Base-by-base conservation (phyloP, 1,140 invertebrate genomes). In the Microplitis mediator region DNA sequence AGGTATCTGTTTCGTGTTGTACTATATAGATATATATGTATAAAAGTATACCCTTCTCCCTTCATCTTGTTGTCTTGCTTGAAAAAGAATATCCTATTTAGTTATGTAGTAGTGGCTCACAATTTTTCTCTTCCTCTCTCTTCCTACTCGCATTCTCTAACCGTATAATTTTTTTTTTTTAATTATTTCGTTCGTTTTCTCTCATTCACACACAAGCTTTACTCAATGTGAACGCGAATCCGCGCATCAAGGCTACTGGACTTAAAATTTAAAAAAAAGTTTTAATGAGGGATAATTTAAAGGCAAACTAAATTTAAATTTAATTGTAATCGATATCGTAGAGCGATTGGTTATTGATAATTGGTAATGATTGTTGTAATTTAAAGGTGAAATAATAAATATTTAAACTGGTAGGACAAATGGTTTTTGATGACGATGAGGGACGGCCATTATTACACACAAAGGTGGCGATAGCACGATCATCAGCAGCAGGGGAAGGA, bases 1-100 rank as follows among this genome's bases (percentile, higher is more conserved):
- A 72, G 69, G 61, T 73, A 72, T 75, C 76, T 74, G 75, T 73
- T 70, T 72, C 61, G 72, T 65, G 61, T 56, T 54, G 39, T 16
- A 35, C 65, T 58, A 45, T 45, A 45, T 45, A 45, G 6, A 45
- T 6, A 45, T 45, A 45, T 45, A 45, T 11, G 39, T 45, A 45
- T 45, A 45, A 9, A 45, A 2, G 39, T 16, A 65, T 67, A 45
- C 73, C 62, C 79, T 71, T 72, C 76, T 72, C 73, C 73, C 50
- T 50, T 69, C 16, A 69, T 62, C 31, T 64, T 56, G 75, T 64
- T 71, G 69, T 76, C 5, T 54, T 54, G n/a, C 16, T 54, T n/a
- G 4, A n/a, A 13, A 23, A 13, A n/a, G 52, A 23, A 13, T 14
- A 54, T 54, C 13, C 52, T 54, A 50, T 50, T 13, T 14, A 54